A percentile compares a stretch with the other conserved stretches of the same genome.
These are phyloP conservation scores for Accipiter virgatus DNA, from an alignment of 2,113 vertebrate species.

Conservation along the genomic window DNA sequence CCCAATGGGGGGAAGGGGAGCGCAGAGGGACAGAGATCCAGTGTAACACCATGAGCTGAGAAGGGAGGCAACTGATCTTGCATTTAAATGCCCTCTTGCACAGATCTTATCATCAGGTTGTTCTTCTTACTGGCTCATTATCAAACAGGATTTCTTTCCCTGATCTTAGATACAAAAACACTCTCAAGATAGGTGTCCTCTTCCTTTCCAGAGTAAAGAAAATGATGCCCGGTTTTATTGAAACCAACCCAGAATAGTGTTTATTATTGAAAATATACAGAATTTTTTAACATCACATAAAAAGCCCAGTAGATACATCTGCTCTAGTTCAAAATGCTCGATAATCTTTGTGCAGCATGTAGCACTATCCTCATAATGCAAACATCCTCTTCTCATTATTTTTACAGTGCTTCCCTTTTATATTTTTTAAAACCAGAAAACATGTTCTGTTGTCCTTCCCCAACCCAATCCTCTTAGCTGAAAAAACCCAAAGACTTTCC, in stretches of 20 bases:
- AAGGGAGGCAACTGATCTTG: not conserved
- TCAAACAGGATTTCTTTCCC: not conserved
- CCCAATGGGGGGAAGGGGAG: not conserved
- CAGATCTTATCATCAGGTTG: not conserved
- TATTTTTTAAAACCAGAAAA: not conserved
- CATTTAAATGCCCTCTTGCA: not conserved
- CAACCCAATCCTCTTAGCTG: not conserved
- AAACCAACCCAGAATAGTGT: slow-evolving; percentile 68
- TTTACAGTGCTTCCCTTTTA: slow-evolving; percentile 43
- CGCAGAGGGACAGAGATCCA: not conserved
- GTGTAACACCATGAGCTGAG: not conserved
- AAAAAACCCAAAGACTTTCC: not conserved
- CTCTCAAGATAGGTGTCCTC: not conserved
- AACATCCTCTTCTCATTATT: not conserved
- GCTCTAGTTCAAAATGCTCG: slow-evolving; percentile 44
- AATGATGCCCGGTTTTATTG: slow-evolving; percentile 8
- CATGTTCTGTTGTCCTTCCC: not conserved
- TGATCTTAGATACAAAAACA: not conserved
- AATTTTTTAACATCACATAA: slow-evolving; percentile 66
- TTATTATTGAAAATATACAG: slow-evolving; percentile 74
- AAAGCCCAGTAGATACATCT: slow-evolving; percentile 51
- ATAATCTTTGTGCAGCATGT: not conserved
- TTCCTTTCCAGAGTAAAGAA: slow-evolving; percentile 1
- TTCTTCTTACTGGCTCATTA: not conserved
- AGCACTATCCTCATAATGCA: not conserved